Evolutionary conservation across 1,140 invertebrate species (phyloP).

Genomic region (Hyles vespertilio): DNA sequence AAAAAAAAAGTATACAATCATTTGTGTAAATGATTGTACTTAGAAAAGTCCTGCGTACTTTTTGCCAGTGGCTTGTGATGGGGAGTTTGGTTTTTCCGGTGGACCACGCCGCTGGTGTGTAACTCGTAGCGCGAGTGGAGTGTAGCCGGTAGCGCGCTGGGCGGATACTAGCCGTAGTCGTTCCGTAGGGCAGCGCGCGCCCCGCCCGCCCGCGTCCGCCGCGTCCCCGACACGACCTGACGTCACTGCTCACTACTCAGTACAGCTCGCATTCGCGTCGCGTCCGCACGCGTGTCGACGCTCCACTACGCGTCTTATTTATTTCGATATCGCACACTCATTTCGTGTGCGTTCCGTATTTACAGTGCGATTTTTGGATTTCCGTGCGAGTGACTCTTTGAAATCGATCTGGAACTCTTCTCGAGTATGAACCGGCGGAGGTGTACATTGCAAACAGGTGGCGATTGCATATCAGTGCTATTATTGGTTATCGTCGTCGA

Average conservation of each 20-base stretch:
- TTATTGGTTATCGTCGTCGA: constrained; percentile 46
- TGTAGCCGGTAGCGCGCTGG: constrained; percentile 42
- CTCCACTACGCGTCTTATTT: constrained; percentile 16
- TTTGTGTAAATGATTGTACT: no score
- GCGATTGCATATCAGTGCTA: constrained; percentile 46
- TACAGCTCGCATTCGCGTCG: constrained; percentile 38
- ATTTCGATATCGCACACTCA: constrained; percentile 30
- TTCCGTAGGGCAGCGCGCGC: constrained; percentile 7
- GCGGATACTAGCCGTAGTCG: constrained; percentile 43
- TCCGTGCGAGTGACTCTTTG: neutral
- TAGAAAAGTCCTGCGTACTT: no score
- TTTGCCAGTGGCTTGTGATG: no score
- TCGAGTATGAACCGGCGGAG: no score
- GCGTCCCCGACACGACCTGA: constrained; percentile 29
- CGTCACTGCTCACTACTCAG: constrained; percentile 37
- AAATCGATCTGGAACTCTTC: no score
- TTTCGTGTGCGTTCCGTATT: constrained; percentile 14
- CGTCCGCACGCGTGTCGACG: constrained; percentile 25
- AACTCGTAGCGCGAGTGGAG: constrained; percentile 48
- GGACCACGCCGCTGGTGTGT: constrained; percentile 10
- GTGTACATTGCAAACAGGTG: constrained; percentile 37
- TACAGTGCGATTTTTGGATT: neutral
- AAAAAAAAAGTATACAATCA: no score
- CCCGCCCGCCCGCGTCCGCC: constrained; percentile 23
- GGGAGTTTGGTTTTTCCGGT: neutral